These are phyloP conservation scores for Leptatherina wallacei DNA, from an alignment of 2,797 vertebrate genomes.

Conservation along the genomic window DNA sequence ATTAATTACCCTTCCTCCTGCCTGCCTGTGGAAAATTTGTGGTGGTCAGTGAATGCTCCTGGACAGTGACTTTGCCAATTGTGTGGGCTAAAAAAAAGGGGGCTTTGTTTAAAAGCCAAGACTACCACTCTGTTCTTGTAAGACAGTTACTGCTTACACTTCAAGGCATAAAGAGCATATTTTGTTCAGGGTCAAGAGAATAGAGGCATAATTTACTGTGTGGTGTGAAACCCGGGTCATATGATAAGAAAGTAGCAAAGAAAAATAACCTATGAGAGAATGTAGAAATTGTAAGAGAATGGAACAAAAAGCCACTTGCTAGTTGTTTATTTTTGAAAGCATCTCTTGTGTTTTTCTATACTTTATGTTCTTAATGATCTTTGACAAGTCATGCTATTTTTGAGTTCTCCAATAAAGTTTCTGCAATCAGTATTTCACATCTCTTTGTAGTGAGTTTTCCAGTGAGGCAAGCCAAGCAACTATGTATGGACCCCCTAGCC, in stretches of 20 bases:
- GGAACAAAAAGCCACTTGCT: background rate
- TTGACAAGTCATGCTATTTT: background rate
- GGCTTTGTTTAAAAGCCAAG: conserved; percentile 41
- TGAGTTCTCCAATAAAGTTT: background rate
- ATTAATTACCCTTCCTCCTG: background rate
- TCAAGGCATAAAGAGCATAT: conserved; percentile 44
- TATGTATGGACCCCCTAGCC: conserved; percentile 85
- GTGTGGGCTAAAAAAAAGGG: conserved; percentile 43
- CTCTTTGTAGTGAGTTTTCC: conserved; percentile 87
- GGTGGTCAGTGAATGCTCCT: conserved; percentile 16
- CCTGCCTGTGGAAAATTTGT: conserved; percentile 25
- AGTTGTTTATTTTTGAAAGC: background rate
- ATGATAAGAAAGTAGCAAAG: conserved; percentile 10
- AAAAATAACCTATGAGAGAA: conserved; percentile 5
- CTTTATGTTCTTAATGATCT: background rate
- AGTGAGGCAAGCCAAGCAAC: conserved; percentile 89
- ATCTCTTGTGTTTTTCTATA: background rate
- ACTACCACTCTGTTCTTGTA: conserved; percentile 27
- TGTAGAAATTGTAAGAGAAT: conserved; percentile 8
- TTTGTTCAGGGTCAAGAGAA: conserved; percentile 28
- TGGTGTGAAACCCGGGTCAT: conserved; percentile 19
- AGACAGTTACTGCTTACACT: conserved; percentile 39
- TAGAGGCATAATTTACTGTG: conserved; percentile 34
- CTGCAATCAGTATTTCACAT: background rate
- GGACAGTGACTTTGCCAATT: conserved; percentile 22